Base-by-base conservation (phyloP, 2,113 vertebrate genomes). In the Heteronetta atricapilla region DNA sequence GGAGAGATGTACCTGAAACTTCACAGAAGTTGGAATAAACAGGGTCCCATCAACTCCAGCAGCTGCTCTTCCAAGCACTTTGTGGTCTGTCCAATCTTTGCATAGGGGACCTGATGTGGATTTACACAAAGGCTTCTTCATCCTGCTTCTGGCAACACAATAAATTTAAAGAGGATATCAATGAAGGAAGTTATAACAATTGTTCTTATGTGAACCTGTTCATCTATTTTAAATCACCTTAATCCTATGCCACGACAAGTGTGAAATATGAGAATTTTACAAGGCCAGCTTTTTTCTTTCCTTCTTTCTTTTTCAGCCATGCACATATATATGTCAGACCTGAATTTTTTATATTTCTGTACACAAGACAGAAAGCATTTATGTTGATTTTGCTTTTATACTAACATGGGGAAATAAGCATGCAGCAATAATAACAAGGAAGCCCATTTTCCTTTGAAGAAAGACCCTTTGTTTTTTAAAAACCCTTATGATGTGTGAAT, bases 51-150 rank as follows among this genome's bases (percentile, higher is more conserved):
- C 38, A 50, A 8, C 21, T 75, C 48, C 46, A 86, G 64, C 46
- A 59, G 28, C 66, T 85, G 77, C 40, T 44, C 44, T 68, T 76
- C 22, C 73, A 69, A 82, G 48, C 28, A 21, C 15, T 78, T 92
- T 70, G 58, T 75, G 8, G 36, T 67, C 60, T 46, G 8, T 2
- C 4, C 20, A 48, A 21, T 33, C 40, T 58, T 53, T 68, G n/a
- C 19, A 34, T 44, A 72, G 69, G n/a, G 75, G 53, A 75, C 29
- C 70, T 7, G 0, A 28, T 46, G 55, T 12, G 14, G 60, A 29
- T 73, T 84, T 76, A 59, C 66, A 90, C 70, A 95, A 97, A 92
- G 50, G 23, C 28, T 72, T 75, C 70, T 89, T 94, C 94, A 76
- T 86, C 62, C 83, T 75, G 22, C 36, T 90, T 82, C 66, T 94